Percentiles rank a stretch among this genome's conserved stretches.
These are phyloP conservation scores for Eubasilissa splendida DNA, from an alignment of 2,888 invertebrate genomes.

Conservation along the genomic window DNA sequence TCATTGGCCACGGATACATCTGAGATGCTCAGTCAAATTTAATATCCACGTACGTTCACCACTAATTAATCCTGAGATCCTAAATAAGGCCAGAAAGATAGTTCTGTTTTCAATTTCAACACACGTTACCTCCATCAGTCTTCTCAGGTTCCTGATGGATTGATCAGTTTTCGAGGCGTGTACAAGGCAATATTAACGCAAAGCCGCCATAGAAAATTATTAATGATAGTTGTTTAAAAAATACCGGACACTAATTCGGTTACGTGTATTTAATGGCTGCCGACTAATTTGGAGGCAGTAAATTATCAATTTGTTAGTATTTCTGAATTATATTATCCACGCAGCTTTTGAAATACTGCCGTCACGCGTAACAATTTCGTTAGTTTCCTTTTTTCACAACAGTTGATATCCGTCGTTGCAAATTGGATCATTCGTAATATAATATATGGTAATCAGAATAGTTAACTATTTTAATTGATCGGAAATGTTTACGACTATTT, in stretches of 20 bases:
- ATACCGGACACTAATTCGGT: constrained; percentile 29
- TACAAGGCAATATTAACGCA: constrained; percentile 24
- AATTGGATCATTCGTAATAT: neutral
- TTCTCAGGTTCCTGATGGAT: constrained; percentile 43
- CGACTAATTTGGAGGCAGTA: constrained; percentile 14
- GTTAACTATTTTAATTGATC: too few relatives aligned
- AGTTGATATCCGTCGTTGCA: neutral
- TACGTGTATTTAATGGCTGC: constrained; percentile 6
- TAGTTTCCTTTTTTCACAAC: neutral
- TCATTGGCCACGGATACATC: too few relatives aligned
- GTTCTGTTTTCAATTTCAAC: constrained; percentile 50
- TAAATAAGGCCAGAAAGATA: constrained; percentile 32
- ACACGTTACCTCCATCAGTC: constrained; percentile 40
- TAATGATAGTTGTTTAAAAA: constrained; percentile 31
- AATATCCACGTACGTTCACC: neutral
- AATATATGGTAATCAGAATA: too few relatives aligned
- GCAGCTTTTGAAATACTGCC: constrained; percentile 1
- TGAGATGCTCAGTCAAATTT: neutral
- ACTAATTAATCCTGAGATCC: neutral
- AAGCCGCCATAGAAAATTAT: neutral
- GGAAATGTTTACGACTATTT: too few relatives aligned
- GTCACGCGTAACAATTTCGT: neutral
- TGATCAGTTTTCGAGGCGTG: constrained; percentile 39
- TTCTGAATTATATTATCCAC: neutral
- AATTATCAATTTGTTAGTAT: constrained; percentile 20